Evolutionary conservation across 2,888 invertebrate species (phyloP).

Genomic region (Steinernema carpocapsae): DNA sequence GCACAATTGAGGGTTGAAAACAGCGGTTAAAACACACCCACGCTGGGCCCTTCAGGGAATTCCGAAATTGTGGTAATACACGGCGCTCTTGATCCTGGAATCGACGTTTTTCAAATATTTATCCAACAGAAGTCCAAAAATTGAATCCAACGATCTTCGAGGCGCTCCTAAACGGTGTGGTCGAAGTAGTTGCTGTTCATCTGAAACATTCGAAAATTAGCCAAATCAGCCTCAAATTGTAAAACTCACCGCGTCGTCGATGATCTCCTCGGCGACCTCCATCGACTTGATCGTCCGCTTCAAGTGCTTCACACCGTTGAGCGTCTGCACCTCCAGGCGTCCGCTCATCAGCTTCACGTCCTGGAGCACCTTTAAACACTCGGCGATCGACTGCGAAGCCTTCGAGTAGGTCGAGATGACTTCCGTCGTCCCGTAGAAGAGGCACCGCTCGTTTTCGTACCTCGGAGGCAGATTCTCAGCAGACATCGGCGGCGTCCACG

Average conservation of each 20-base stretch:
- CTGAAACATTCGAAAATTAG: not conserved
- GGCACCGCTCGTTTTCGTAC: not conserved
- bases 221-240: not conserved
- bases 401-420: conserved; percentile 30
- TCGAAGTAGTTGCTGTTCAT: conserved; percentile 27
- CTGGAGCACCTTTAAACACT: not conserved
- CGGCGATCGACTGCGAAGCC: not conserved
- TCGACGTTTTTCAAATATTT: not conserved
- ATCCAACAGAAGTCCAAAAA: not conserved
- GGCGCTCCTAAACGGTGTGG: conserved; percentile 6
- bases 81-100: no score
- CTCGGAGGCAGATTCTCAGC: not conserved
- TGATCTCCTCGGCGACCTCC: conserved; percentile 17
- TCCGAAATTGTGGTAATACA: no score
- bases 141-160: not conserved
- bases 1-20: no score
- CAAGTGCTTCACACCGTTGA: not conserved
- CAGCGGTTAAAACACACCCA: no score
- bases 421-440: conserved; percentile 13
- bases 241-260: conserved; percentile 31
- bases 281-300: conserved; percentile 22
- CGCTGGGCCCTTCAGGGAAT: no score
- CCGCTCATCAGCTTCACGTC: conserved; percentile 21
- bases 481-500: conserved; percentile 12
- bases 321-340: conserved; percentile 10